Percentiles rank a stretch among this genome's conserved stretches.
These are phyloP conservation scores for Cottoperca gobio DNA, from an alignment of 2,797 vertebrate species.

Conservation along the genomic window DNA sequence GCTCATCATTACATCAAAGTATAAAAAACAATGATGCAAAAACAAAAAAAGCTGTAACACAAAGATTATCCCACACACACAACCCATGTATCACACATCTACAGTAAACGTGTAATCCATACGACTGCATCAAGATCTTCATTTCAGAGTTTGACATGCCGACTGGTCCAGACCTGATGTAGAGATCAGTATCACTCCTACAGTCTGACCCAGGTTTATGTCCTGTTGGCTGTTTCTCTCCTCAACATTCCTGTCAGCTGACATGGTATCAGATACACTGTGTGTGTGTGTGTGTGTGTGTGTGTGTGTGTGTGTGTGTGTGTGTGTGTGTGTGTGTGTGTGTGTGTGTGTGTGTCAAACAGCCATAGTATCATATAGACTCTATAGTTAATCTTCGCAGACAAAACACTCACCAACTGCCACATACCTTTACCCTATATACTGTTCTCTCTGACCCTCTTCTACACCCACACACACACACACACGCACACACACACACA, in stretches of 20 bases:
- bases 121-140: not conserved
- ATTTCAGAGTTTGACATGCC: not conserved
- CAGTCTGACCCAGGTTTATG: slow-evolving; percentile 2
- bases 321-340: slow-evolving; percentile 5
- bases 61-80: not conserved
- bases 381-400: slow-evolving; percentile 53
- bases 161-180: not conserved
- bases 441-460: slow-evolving; percentile 6
- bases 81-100: too few species aligned
- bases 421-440: slow-evolving; percentile 33
- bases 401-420: slow-evolving; percentile 69
- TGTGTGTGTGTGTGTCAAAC: slow-evolving; percentile 1
- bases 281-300: slow-evolving; percentile 9
- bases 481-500: slow-evolving; percentile 1
- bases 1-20: too few species aligned
- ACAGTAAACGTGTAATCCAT: not conserved
- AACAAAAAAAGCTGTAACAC: not conserved
- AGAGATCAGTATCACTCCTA: not conserved
- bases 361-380: slow-evolving; percentile 48
- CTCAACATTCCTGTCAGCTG: slow-evolving; percentile 35
- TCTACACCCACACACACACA: not conserved
- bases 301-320: slow-evolving; percentile 15
- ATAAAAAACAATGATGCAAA: slow-evolving; percentile 2
- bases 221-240: slow-evolving; percentile 30
- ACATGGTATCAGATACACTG: slow-evolving; percentile 31